These are phyloP conservation scores for Conistra vaccinii DNA, from an alignment of 2,888 invertebrate species.

Conservation along the genomic window DNA sequence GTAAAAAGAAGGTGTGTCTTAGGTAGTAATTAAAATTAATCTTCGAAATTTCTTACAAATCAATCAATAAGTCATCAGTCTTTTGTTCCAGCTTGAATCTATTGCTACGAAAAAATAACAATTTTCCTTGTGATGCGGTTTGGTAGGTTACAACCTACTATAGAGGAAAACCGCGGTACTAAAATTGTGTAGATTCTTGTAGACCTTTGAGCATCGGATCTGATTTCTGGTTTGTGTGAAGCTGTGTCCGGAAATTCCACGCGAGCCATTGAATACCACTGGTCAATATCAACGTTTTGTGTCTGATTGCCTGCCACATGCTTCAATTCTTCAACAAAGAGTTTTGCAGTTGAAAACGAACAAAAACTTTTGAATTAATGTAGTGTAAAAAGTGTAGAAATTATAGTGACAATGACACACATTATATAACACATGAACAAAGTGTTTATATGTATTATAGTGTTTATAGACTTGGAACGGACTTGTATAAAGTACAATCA, in stretches of 20 bases:
- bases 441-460: no score
- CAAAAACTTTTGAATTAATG: no score
- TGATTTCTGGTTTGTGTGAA: conserved; percentile 35
- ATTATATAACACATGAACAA: no score
- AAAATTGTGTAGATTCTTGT: neutral
- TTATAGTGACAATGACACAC: no score
- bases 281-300: neutral
- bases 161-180: conserved; percentile 31
- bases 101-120: no score
- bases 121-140: neutral
- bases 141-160: neutral
- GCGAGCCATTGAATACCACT: neutral
- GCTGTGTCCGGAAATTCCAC: conserved; percentile 48
- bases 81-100: neutral
- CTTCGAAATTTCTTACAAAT: neutral
- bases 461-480: no score
- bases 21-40: neutral
- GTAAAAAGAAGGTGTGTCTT: neutral
- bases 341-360: neutral
- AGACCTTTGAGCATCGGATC: conserved; percentile 1
- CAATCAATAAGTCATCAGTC: no score
- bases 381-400: no score
- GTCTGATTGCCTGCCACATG: neutral
- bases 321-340: neutral
- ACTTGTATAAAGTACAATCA: no score